Conservation (phyloP, 2,888 invertebrate genomes). For the Eudasyphora cyanicolor region DNA sequence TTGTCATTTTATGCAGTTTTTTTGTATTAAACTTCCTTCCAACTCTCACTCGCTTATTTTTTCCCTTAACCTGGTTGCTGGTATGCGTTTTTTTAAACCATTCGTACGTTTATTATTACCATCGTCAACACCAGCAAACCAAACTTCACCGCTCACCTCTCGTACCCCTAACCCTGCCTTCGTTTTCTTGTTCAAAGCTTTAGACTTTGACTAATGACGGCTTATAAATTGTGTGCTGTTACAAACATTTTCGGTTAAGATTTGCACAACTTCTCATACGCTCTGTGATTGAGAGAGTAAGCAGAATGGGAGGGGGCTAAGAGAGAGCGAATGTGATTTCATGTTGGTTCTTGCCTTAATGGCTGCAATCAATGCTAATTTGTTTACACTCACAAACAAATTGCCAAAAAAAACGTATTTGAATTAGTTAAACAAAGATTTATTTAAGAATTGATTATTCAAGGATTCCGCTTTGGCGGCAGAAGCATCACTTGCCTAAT, state of each 20-base stretch:
- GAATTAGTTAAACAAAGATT: neutral
- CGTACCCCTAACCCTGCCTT: neutral
- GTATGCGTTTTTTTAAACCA: neutral
- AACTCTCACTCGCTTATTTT: neutral
- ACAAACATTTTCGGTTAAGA: slow-evolving; percentile 12
- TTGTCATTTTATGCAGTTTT: slow-evolving; percentile 26
- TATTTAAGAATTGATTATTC: neutral
- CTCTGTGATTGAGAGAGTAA: neutral
- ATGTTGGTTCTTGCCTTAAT: slow-evolving; percentile 32
- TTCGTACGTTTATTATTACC: neutral
- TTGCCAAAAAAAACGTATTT: neutral
- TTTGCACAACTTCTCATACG: neutral
- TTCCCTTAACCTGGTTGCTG: neutral
- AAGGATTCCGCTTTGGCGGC: neutral
- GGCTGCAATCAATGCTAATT: slow-evolving; percentile 37
- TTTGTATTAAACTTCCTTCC: neutral
- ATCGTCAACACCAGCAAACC: neutral
- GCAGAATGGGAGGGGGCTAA: neutral
- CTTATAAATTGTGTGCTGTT: slow-evolving; percentile 37
- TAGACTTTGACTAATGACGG: slow-evolving; percentile 41
- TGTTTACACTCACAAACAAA: slow-evolving; percentile 9
- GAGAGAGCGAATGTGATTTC: neutral
- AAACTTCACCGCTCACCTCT: neutral
- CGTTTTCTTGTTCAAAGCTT: slow-evolving; percentile 22
- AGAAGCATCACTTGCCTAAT: neutral